phyloP scores from a whole-genome alignment of 37 sponge, comb jelly and placozoan species.

The Theonella swinhoei region DNA sequence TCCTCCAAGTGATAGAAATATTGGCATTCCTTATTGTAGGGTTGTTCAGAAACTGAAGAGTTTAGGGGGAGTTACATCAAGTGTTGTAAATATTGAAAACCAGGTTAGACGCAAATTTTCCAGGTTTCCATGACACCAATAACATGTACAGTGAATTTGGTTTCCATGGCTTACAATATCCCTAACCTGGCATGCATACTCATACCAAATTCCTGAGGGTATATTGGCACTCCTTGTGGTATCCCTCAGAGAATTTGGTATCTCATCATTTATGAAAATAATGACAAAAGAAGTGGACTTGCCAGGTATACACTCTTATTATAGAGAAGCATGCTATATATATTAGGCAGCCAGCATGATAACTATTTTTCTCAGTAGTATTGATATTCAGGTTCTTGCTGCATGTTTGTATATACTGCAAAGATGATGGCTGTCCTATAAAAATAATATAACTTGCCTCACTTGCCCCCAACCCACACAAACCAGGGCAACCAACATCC shows the following conservation, averaged over 20 bases:
- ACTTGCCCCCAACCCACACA: too few species aligned
- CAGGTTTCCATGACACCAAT: conserved; percentile 26
- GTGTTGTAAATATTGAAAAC: conserved; percentile 36
- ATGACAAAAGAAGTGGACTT: background rate
- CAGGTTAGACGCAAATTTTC: conserved; percentile 15
- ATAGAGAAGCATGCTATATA: too few species aligned
- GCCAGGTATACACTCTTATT: too few species aligned
- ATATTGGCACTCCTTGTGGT: conserved; percentile 1
- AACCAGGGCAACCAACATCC: too few species aligned
- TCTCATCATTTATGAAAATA: conserved; percentile 2
- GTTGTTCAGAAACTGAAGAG: background rate
- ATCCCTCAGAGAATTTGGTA: conserved; percentile 7
- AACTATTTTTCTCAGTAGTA: too few species aligned
- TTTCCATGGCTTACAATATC: conserved; percentile 6
- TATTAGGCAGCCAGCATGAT: too few species aligned
- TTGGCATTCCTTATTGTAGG: conserved; percentile 24
- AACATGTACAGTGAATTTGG: conserved; percentile 17
- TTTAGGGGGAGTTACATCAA: conserved; percentile 48
- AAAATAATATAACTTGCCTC: too few species aligned
- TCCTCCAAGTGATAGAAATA: conserved; percentile 17
- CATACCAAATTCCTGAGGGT: conserved; percentile 10
- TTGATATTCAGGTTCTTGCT: too few species aligned
- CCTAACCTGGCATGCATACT: background rate
- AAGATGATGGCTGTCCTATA: too few species aligned
- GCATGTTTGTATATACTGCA: too few species aligned